These are phyloP conservation scores for Peromyscus aztecus DNA, from an alignment of 2,797 vertebrate species.

Conservation along the genomic window DNA sequence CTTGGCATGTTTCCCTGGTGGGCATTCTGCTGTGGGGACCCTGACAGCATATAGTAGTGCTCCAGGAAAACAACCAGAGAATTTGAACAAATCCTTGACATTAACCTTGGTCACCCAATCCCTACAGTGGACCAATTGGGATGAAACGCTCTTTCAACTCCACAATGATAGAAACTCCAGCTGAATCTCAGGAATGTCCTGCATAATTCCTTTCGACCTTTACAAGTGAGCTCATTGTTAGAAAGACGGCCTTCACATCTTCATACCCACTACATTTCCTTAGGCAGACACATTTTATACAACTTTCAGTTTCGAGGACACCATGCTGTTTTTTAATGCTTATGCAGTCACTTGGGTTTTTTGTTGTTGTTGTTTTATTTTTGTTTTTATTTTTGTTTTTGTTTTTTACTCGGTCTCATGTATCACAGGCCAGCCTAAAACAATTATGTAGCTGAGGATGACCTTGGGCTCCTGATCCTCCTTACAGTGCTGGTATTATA, in stretches of 20 bases:
- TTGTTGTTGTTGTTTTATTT: too few species aligned
- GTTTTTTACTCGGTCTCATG: neutral
- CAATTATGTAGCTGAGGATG: neutral
- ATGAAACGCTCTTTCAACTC: neutral
- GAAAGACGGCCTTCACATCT: constrained; percentile 3
- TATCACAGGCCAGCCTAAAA: neutral
- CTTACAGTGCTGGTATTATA: neutral
- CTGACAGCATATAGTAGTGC: neutral
- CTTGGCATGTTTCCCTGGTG: neutral
- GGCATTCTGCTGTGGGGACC: neutral
- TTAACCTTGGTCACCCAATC: neutral
- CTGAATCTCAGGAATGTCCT: constrained; percentile 65
- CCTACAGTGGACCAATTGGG: neutral
- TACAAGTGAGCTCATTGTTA: constrained; percentile 59
- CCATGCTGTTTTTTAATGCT: neutral
- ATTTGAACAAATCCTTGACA: constrained; percentile 21
- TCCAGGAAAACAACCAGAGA: constrained; percentile 8
- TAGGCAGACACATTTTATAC: constrained; percentile 46
- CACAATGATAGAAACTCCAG: neutral
- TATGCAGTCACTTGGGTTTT: neutral
- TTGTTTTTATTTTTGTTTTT: too few species aligned
- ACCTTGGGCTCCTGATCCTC: neutral
- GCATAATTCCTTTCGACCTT: constrained; percentile 31
- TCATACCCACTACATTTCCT: neutral
- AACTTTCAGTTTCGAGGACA: constrained; percentile 4